Evolutionary conservation across 2,113 vertebrate species (phyloP), one percentile per base, ranked within the genome.

Genomic region (Xenopus tropicalis): DNA sequence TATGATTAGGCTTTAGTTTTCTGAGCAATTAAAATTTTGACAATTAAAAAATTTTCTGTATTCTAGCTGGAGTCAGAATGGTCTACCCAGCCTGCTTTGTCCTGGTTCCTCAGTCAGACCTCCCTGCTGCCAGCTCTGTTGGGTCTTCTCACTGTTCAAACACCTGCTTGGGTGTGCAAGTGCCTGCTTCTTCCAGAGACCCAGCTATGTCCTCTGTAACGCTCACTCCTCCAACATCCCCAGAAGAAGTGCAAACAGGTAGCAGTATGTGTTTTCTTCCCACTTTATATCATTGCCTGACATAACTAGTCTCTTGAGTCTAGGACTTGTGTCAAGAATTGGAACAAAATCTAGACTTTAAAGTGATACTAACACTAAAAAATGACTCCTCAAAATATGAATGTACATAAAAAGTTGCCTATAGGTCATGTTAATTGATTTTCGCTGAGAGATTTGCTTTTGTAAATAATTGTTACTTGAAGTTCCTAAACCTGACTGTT

Each of bases 161-260:
- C 82, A 85, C 93, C 85, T 96, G 93, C 86, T 79, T 94, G 85
- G 93, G 94, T 90, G 91, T 88, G 86, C 95, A 97, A 95, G 95
- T 95, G 96, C 96, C 96, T 94, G 87, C 93, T 88, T 90, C 93
- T 84, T 93, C 95, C 75, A 93, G 95, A 90, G 97, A 98, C 84
- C 93, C 96, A 82, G 96, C 94, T 84, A 98, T 98, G 88, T 99
- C 96, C 79, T 94, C 96, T 1, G 95, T 99, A 81, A 98, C 96
- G 57, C 92, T 99, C 73, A 98, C 97, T 66, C 97, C 97, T 79
- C 97, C 97, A 21, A 99, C 97, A 3, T 99, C 97, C 77, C 97
- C 97, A 5, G 97, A 99, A 87, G 97, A 98, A 77, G 92, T 93
- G 67, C 96, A 96, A 79, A 94, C 95, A 94, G 95, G 97, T 98